These are phyloP conservation scores for Tachycineta bicolor DNA, from an alignment of 2,113 vertebrate species.

Conservation along the genomic window DNA sequence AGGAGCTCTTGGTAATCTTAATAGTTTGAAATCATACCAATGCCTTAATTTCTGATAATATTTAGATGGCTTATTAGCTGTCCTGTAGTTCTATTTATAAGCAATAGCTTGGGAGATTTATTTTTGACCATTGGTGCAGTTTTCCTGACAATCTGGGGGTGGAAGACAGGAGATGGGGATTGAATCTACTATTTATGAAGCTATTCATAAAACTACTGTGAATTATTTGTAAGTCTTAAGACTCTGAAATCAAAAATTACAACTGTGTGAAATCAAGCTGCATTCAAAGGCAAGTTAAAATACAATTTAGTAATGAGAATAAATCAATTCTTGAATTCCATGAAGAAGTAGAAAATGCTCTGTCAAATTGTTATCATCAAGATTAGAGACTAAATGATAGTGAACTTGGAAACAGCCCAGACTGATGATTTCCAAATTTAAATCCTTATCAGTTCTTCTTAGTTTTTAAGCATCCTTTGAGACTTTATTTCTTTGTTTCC, in stretches of 20 bases:
- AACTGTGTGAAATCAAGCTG: neutral
- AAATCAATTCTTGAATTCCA: neutral
- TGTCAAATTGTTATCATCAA: neutral
- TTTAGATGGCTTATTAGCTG: neutral
- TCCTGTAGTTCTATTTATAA: neutral
- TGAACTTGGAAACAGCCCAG: neutral
- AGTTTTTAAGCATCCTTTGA: neutral
- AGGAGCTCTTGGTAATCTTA: slow-evolving; percentile 1
- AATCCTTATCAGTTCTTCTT: neutral
- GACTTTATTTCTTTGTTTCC: neutral
- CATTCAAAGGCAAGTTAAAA: neutral
- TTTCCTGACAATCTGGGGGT: slow-evolving; percentile 4
- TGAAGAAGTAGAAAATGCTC: neutral
- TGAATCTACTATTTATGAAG: neutral
- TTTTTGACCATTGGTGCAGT: neutral
- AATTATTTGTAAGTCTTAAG: neutral
- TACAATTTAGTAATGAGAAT: neutral
- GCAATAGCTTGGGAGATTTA: neutral
- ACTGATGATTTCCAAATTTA: neutral
- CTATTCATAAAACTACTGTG: neutral
- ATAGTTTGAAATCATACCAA: neutral
- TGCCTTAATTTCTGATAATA: neutral
- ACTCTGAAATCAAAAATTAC: neutral
- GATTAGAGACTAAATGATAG: neutral
- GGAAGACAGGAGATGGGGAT: neutral